These are phyloP conservation scores for Coreius guichenoti DNA, from an alignment of 2,797 vertebrate genomes.

Conservation along the genomic window DNA sequence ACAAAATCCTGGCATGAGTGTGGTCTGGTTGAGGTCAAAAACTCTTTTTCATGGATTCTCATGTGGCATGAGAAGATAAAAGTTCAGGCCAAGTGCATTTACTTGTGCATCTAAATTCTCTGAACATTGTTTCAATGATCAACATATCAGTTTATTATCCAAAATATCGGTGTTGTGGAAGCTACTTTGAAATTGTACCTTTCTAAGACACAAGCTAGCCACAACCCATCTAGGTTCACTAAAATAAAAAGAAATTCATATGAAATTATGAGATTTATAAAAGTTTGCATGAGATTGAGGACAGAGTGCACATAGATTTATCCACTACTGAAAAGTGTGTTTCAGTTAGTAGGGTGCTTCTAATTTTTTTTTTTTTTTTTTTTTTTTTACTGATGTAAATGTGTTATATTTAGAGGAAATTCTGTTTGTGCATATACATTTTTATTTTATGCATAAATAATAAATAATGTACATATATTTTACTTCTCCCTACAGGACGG, in stretches of 20 bases:
- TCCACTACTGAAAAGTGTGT: background rate
- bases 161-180: background rate
- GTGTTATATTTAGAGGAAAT: background rate
- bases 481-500: slow-evolving; percentile 54
- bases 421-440: background rate
- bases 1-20: slow-evolving; percentile 49
- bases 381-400: background rate
- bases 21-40: slow-evolving; percentile 31
- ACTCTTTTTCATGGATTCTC: slow-evolving; percentile 26
- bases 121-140: background rate
- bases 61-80: slow-evolving; percentile 9
- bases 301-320: background rate
- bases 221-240: background rate
- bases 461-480: slow-evolving; percentile 67
- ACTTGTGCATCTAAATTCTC: background rate
- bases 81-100: slow-evolving; percentile 26
- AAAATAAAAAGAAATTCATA: background rate
- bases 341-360: background rate
- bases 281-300: background rate
- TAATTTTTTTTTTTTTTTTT: background rate
- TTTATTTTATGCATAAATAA: slow-evolving; percentile 49
- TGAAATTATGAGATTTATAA: background rate
- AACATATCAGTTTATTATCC: background rate
- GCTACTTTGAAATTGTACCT: background rate
- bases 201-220: background rate